A percentile compares a stretch with the other conserved stretches of the same genome.
Conservation (phyloP, 1,140 invertebrate species). For the Leucophenga varia region DNA sequence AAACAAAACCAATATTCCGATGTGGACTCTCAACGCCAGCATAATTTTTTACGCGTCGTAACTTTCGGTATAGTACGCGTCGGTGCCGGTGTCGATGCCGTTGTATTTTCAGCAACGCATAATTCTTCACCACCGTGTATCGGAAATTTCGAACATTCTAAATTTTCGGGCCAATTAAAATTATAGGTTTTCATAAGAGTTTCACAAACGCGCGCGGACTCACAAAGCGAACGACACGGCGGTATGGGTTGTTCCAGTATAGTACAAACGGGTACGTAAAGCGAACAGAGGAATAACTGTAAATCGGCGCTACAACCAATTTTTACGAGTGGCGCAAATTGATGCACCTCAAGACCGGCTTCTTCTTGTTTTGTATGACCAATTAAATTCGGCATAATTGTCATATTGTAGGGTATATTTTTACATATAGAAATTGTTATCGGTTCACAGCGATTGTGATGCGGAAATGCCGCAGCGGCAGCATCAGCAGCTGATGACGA, state of each 20-base stretch:
- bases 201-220: conserved; percentile 90
- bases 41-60: conserved; percentile 44
- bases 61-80: conserved; percentile 36
- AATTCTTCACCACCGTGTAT: conserved; percentile 66
- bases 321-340: conserved; percentile 94
- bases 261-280: conserved; percentile 95
- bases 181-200: conserved; percentile 89
- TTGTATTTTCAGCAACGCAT: conserved; percentile 86
- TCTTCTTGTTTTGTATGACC: conserved; percentile 94
- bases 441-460: conserved; percentile 84
- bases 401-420: conserved; percentile 91
- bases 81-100: conserved; percentile 50
- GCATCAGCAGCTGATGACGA: conserved; percentile 18
- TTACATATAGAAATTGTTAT: conserved; percentile 91
- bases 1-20: conserved; percentile 79
- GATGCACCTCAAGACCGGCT: conserved; percentile 89
- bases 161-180: conserved; percentile 89
- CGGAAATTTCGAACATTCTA: conserved; percentile 91
- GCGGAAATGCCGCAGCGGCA: conserved; percentile 31
- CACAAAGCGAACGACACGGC: conserved; percentile 88
- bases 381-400: conserved; percentile 94
- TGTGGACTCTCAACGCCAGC: conserved; percentile 35
- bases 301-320: conserved; percentile 92
- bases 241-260: conserved; percentile 87
- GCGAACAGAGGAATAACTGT: conserved; percentile 93